Percentiles rank a stretch among this genome's conserved stretches.
phyloP scores from a whole-genome alignment of 2,797 vertebrate genomes.

The Heliangelus exortis region DNA sequence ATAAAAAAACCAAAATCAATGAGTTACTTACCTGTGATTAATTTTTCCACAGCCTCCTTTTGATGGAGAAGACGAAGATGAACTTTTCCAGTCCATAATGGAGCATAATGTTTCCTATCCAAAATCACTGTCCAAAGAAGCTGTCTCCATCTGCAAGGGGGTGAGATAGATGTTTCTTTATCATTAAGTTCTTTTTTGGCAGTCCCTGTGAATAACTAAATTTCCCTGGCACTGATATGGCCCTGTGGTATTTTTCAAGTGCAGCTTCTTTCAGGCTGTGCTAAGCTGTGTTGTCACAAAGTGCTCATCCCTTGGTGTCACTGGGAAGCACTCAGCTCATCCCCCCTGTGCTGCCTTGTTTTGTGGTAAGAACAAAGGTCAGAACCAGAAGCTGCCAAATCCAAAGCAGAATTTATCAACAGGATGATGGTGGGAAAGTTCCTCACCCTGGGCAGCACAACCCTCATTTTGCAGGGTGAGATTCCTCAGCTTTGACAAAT shows the following conservation, averaged over 20 bases:
- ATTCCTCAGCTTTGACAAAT: not conserved
- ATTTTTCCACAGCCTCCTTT: slow-evolving; percentile 88
- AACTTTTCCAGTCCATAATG: slow-evolving; percentile 99
- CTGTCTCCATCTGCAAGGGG: slow-evolving; percentile 98
- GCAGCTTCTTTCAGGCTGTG: not conserved
- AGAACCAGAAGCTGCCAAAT: not conserved
- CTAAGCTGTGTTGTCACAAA: not conserved
- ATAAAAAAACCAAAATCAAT: rapidly evolving
- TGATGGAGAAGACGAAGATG: slow-evolving; percentile 97
- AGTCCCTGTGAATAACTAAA: not conserved
- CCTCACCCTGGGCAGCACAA: not conserved
- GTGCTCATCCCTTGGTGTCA: not conserved
- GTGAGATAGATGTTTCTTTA: slow-evolving; percentile 79
- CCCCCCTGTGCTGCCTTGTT: not conserved
- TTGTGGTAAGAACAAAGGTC: slow-evolving; percentile 22
- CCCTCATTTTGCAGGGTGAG: not conserved
- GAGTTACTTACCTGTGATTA: not conserved
- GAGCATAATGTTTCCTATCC: slow-evolving; percentile 98
- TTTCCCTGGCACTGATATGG: not conserved
- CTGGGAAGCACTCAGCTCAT: not conserved
- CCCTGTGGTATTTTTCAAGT: not conserved
- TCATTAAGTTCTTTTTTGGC: not conserved
- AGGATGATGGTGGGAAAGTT: not conserved
- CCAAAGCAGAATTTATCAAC: not conserved
- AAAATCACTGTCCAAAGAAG: slow-evolving; percentile 97